Evolutionary conservation across 2,888 invertebrate species (phyloP).

Genomic region (Pandemis corylana): DNA sequence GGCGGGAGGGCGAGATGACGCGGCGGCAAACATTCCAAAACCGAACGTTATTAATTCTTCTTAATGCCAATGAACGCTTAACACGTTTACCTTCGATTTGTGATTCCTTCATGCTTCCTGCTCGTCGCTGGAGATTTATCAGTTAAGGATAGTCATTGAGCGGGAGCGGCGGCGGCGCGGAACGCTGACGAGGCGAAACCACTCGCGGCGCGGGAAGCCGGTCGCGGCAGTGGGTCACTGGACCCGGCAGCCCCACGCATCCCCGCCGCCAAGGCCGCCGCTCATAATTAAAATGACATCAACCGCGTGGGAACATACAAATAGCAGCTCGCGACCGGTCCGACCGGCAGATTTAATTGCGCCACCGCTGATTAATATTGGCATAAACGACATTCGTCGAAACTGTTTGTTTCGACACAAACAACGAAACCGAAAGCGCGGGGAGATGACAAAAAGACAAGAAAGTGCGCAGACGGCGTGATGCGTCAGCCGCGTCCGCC

Average conservation of each 20-base stretch:
- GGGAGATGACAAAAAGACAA: slow-evolving; percentile 67
- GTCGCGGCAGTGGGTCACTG: slow-evolving; percentile 74
- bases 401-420: slow-evolving; percentile 55
- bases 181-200: slow-evolving; percentile 75
- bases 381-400: slow-evolving; percentile 66
- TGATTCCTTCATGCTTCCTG: slow-evolving; percentile 58
- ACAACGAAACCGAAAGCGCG: slow-evolving; percentile 72
- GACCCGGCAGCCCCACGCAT: slow-evolving; percentile 63
- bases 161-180: slow-evolving; percentile 49
- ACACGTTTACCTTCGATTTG: slow-evolving; percentile 75
- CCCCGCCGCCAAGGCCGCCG: slow-evolving; percentile 66
- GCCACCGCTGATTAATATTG: slow-evolving; percentile 70
- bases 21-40: slow-evolving; percentile 73
- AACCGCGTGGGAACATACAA: slow-evolving; percentile 81
- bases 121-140: slow-evolving; percentile 48
- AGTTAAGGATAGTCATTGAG: slow-evolving; percentile 61
- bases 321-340: slow-evolving; percentile 75
- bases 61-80: slow-evolving; percentile 78
- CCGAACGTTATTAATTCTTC: slow-evolving; percentile 78
- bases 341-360: slow-evolving; percentile 76
- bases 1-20: slow-evolving; percentile 77
- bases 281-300: slow-evolving; percentile 82
- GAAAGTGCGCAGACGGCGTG: slow-evolving; percentile 71
- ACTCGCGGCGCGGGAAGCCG: slow-evolving; percentile 57
- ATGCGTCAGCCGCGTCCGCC: slow-evolving; percentile 79